Conservation (phyloP, 2,888 invertebrate species). For the Eubasilissa splendida region DNA sequence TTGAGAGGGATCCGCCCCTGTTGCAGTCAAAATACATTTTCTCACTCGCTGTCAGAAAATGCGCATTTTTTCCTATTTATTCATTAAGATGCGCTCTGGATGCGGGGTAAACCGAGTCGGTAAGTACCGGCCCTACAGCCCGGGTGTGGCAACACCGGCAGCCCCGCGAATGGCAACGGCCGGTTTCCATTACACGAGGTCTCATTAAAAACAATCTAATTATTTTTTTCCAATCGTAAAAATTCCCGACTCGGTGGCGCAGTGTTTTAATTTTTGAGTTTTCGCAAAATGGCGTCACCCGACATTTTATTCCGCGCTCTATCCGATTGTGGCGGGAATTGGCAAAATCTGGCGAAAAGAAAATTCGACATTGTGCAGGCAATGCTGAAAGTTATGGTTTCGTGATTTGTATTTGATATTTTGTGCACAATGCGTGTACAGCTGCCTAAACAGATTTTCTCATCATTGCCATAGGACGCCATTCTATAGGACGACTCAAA, state of each 20-base stretch:
- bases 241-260: slow-evolving; percentile 14
- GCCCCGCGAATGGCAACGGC: slow-evolving; percentile 2
- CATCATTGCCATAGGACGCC: no score
- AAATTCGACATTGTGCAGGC: no score
- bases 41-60: not conserved
- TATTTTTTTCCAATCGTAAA: slow-evolving; percentile 44
- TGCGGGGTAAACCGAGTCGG: slow-evolving; percentile 1
- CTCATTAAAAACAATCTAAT: slow-evolving; percentile 57
- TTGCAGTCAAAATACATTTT: not conserved
- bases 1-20: no score
- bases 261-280: not conserved
- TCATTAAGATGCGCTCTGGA: slow-evolving; percentile 13
- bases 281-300: not conserved
- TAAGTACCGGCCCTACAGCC: slow-evolving; percentile 12
- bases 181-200: slow-evolving; percentile 50
- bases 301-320: not conserved
- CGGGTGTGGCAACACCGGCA: not conserved
- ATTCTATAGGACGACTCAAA: no score
- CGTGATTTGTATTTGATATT: no score
- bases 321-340: no score
- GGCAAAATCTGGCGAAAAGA: no score
- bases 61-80: not conserved
- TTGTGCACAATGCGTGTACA: no score
- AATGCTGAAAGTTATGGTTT: no score
- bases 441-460: no score